phyloP scores from a whole-genome alignment of 2,113 vertebrate genomes.

The Chloropsis hardwickii region DNA sequence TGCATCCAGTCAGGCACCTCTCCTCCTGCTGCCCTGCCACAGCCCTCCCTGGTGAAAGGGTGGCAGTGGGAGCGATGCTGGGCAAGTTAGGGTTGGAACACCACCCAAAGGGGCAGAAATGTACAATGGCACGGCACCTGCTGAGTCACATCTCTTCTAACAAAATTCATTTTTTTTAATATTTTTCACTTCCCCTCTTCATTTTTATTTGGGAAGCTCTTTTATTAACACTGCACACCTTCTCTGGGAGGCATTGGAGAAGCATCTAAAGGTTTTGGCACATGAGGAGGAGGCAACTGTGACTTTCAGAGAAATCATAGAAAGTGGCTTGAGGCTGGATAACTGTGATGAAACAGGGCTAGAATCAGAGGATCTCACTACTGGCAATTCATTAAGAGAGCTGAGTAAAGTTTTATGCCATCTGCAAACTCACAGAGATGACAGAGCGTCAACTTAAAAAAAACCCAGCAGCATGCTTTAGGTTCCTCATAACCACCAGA shows the following conservation, averaged over 20 bases:
- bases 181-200: neutral
- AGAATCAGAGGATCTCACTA: neutral
- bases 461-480: neutral
- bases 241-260: neutral
- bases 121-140: neutral
- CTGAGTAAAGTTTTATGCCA: neutral
- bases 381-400: neutral
- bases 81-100: neutral
- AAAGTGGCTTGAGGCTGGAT: neutral
- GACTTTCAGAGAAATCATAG: neutral
- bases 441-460: neutral
- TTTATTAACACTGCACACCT: neutral
- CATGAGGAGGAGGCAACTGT: accelerated
- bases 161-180: neutral
- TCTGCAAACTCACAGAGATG: neutral
- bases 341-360: neutral
- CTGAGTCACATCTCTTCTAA: neutral
- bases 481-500: neutral
- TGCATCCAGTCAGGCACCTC: neutral
- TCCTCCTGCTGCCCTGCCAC: neutral
- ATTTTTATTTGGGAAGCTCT: neutral
- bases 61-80: neutral
- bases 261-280: neutral
- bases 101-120: neutral
- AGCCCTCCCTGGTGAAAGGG: neutral